Conservation (phyloP, 1,140 invertebrate genomes). For the Himalopsyche phryganea region DNA sequence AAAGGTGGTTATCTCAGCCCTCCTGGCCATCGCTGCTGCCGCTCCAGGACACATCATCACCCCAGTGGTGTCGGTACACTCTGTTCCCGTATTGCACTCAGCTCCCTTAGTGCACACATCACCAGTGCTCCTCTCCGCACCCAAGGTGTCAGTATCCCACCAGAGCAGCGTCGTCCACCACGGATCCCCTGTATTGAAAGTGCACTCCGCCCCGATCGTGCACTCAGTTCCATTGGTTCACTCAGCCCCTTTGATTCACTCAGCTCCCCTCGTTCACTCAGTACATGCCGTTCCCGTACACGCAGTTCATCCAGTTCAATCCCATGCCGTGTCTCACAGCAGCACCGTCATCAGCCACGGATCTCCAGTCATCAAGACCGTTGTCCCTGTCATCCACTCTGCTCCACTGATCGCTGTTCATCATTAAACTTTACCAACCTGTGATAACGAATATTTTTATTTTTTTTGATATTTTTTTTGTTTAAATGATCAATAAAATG, state of each 20-base stretch:
- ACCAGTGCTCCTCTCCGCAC: constrained; percentile 23
- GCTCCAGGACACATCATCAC: constrained; percentile 18
- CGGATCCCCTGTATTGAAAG: constrained; percentile 33
- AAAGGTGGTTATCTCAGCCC: constrained; percentile 34
- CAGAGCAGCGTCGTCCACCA: constrained; percentile 36
- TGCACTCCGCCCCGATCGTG: constrained; percentile 31
- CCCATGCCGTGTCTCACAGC: constrained; percentile 42
- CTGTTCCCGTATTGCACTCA: constrained; percentile 37
- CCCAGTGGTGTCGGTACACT: constrained; percentile 37
- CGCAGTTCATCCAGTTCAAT: constrained; percentile 38
- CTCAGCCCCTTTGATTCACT: constrained; percentile 38
- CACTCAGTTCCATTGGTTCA: constrained; percentile 49
- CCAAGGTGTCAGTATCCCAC: constrained; percentile 36
- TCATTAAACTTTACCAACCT: constrained; percentile 27
- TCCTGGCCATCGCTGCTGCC: constrained; percentile 32
- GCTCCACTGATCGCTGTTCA: constrained; percentile 52
- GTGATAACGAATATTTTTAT: too few relatives aligned
- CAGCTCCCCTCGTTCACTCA: constrained; percentile 51
- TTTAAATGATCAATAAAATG: constrained; percentile 1
- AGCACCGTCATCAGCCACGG: constrained; percentile 44
- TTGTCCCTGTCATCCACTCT: constrained; percentile 42
- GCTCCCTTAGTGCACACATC: constrained; percentile 37
- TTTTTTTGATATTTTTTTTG: not conserved
- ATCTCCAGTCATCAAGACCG: constrained; percentile 40
- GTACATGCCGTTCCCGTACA: constrained; percentile 46